Conservation (phyloP, 1,140 invertebrate genomes). For the Trichonephila inaurata region DNA sequence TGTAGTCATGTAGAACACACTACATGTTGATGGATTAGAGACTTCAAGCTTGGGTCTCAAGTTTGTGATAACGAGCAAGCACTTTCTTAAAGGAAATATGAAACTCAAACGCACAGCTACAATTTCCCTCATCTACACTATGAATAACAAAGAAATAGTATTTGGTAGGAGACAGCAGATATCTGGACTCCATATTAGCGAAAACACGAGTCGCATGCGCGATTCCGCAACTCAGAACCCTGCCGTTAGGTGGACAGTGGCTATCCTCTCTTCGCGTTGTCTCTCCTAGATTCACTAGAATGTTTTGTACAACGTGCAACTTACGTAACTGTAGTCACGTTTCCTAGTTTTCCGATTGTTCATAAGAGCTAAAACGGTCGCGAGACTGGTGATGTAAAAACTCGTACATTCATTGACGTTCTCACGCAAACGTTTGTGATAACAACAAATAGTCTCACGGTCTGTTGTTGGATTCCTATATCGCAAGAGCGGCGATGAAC, state of each 20-base stretch:
- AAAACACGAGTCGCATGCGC: constrained; percentile 77
- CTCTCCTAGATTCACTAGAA: constrained; percentile 72
- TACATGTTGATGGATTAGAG: constrained; percentile 79
- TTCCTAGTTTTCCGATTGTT: too few species aligned
- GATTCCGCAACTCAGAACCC: constrained; percentile 70
- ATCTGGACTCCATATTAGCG: constrained; percentile 80
- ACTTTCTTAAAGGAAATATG: constrained; percentile 79
- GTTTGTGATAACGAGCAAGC: constrained; percentile 78
- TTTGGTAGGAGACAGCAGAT: constrained; percentile 86
- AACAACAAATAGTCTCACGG: too few species aligned
- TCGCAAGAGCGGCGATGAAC: too few species aligned
- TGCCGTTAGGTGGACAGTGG: constrained; percentile 72
- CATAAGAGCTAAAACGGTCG: too few species aligned
- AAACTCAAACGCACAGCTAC: constrained; percentile 79
- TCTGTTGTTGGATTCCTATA: too few species aligned
- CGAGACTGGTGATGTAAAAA: too few species aligned
- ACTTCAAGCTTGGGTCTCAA: constrained; percentile 79
- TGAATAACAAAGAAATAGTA: constrained; percentile 91
- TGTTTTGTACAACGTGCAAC: constrained; percentile 74
- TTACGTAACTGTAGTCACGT: constrained; percentile 58
- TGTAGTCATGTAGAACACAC: constrained; percentile 64
- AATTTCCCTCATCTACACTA: constrained; percentile 88
- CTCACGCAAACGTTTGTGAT: too few species aligned
- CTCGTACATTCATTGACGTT: too few species aligned
- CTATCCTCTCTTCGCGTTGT: constrained; percentile 68